These are phyloP conservation scores for Drosophila saltans DNA, from an alignment of 1,140 invertebrate genomes.

Conservation along the genomic window DNA sequence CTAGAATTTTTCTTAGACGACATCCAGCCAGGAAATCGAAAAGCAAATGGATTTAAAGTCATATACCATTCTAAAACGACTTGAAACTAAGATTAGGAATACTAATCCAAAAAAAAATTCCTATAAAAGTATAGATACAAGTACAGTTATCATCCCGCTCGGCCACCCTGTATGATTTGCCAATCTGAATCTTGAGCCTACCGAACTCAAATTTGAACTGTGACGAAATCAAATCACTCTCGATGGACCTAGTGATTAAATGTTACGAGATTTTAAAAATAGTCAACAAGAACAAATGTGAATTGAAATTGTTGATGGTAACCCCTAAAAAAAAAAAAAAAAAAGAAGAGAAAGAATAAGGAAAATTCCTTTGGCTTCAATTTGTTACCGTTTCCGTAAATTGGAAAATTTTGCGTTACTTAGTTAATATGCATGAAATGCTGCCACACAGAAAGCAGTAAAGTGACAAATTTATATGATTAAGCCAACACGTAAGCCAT, in stretches of 20 bases:
- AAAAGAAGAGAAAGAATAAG: too few species aligned
- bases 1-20: too few species aligned
- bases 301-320: constrained; percentile 18
- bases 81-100: too few species aligned
- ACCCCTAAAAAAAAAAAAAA: not conserved
- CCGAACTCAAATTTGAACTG: constrained; percentile 6
- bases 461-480: constrained; percentile 60
- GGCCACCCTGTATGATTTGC: not conserved
- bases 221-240: constrained; percentile 11
- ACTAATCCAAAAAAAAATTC: too few species aligned
- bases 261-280: constrained; percentile 38
- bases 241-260: constrained; percentile 36
- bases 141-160: too few species aligned
- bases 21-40: too few species aligned
- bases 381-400: not conserved
- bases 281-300: constrained; percentile 19
- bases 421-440: constrained; percentile 53
- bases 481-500: constrained; percentile 51
- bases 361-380: not conserved
- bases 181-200: not conserved
- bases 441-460: constrained; percentile 29
- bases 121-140: too few species aligned
- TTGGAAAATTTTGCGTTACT: not conserved
- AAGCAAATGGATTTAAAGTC: too few species aligned
- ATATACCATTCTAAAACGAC: too few species aligned